Evolutionary conservation across 2,113 vertebrate genomes (phyloP).

Genomic region (Mastomys coucha): DNA sequence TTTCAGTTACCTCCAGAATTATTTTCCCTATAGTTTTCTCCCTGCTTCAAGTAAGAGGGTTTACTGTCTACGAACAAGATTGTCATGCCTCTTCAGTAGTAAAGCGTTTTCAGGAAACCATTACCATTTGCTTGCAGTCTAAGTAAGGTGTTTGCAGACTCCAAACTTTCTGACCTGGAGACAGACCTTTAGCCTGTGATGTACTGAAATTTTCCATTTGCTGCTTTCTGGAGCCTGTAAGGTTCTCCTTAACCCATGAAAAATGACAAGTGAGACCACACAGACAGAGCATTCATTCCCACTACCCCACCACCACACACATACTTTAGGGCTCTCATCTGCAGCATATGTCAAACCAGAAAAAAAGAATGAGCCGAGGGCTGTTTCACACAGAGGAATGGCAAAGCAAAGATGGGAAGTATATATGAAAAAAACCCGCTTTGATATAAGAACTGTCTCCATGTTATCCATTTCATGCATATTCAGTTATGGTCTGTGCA

Average conservation of each 20-base stretch:
- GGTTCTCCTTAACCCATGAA: not conserved
- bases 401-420: constrained; percentile 26
- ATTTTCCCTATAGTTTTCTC: not conserved
- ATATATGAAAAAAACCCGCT: not conserved
- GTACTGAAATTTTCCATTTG: not conserved
- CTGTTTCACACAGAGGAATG: not conserved
- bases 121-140: not conserved
- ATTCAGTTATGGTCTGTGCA: constrained; percentile 45
- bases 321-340: not conserved
- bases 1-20: not conserved
- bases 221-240: not conserved
- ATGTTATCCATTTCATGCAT: not conserved
- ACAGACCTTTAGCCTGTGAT: not conserved
- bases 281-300: not conserved
- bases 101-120: constrained; percentile 7
- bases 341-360: not conserved
- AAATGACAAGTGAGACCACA: not conserved
- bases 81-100: not conserved
- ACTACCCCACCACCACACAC: too few relatives aligned
- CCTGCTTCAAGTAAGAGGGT: not conserved
- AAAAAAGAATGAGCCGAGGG: not conserved
- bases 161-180: not conserved
- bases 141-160: not conserved
- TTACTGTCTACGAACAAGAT: constrained; percentile 19
- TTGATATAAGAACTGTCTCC: constrained; percentile 12